Conservation (phyloP, 1,140 invertebrate genomes). For the Drosophila elegans region DNA sequence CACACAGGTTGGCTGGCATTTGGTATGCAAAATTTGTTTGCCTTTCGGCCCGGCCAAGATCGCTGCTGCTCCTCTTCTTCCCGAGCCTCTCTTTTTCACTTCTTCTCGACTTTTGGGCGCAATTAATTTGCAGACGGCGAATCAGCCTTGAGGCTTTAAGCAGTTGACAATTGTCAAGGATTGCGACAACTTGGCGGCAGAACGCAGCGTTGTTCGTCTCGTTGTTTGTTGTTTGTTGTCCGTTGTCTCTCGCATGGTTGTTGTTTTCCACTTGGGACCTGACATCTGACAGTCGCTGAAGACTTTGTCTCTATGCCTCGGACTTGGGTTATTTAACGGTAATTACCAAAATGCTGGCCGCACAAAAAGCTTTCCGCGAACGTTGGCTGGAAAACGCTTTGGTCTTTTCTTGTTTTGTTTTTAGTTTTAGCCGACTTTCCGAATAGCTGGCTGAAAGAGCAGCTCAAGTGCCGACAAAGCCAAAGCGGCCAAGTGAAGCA, state of each 20-base stretch:
- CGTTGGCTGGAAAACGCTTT: slow-evolving; percentile 46
- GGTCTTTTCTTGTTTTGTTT: slow-evolving; percentile 14
- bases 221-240: neutral
- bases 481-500: slow-evolving; percentile 65
- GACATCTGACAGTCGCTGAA: slow-evolving; percentile 42
- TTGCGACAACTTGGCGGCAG: slow-evolving; percentile 61
- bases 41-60: slow-evolving; percentile 54
- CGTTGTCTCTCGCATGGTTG: slow-evolving; percentile 1
- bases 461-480: slow-evolving; percentile 78
- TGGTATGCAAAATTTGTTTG: slow-evolving; percentile 83
- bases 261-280: slow-evolving; percentile 35
- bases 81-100: slow-evolving; percentile 8
- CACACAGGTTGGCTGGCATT: slow-evolving; percentile 49
- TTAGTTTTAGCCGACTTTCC: slow-evolving; percentile 39
- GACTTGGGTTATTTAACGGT: slow-evolving; percentile 79
- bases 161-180: slow-evolving; percentile 81
- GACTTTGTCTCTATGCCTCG: slow-evolving; percentile 31
- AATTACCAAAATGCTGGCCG: slow-evolving; percentile 62
- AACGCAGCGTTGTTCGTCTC: slow-evolving; percentile 9
- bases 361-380: slow-evolving; percentile 67
- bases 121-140: slow-evolving; percentile 80
- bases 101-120: slow-evolving; percentile 46
- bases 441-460: slow-evolving; percentile 23
- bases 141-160: slow-evolving; percentile 70
- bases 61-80: slow-evolving; percentile 15